Percentiles rank a stretch among this genome's conserved stretches.
phyloP scores from a whole-genome alignment of 2,797 vertebrate species.

The Fringilla coelebs region DNA sequence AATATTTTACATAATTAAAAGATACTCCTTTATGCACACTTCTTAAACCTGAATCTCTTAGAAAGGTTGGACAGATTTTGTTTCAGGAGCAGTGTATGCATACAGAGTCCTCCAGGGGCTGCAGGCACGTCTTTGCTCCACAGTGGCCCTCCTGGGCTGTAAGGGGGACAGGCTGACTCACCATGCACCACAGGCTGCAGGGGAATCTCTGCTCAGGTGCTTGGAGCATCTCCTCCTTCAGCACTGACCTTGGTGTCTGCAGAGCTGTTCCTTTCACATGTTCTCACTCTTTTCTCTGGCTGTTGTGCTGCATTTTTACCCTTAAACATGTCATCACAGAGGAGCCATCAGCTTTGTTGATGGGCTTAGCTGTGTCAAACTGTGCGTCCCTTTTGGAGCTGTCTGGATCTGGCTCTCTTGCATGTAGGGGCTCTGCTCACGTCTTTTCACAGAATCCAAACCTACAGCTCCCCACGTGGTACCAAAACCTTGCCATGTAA shows the following conservation, averaged over 20 bases:
- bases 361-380: background rate
- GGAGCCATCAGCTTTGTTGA: background rate
- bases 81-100: background rate
- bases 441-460: background rate
- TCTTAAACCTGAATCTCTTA: background rate
- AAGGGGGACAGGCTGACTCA: background rate
- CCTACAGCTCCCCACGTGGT: background rate
- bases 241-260: background rate
- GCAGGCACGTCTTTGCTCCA: background rate
- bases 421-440: accelerated
- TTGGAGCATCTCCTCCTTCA: background rate
- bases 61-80: background rate
- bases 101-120: background rate
- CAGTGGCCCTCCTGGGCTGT: accelerated
- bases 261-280: background rate
- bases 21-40: background rate
- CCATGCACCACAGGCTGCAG: background rate
- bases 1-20: background rate
- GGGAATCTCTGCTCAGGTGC: background rate
- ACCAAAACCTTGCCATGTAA: background rate
- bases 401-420: background rate
- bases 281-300: background rate
- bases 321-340: background rate
- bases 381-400: background rate
- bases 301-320: background rate